Base-by-base conservation (phyloP, 2,797 vertebrate genomes). In the Microcaecilia unicolor region DNA sequence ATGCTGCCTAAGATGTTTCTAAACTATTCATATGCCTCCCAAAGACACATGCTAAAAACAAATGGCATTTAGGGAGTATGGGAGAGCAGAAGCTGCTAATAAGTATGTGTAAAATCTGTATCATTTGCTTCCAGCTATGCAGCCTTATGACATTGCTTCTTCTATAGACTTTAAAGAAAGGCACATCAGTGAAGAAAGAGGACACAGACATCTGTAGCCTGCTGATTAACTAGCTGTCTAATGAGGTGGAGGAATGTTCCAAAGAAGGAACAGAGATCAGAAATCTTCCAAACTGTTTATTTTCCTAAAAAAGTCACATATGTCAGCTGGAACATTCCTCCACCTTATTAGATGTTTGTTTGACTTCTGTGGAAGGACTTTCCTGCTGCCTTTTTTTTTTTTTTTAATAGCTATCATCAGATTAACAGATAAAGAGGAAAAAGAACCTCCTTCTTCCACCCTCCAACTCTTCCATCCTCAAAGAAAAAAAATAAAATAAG, bases 31-130 rank as follows among this genome's bases (percentile, higher is more conserved):
- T 23, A 26, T 35, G 28, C 43, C 55, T 33, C 44, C 48, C 45
- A 34, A 40, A 55, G 48, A 53, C 62, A 66, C 67, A 53, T 73
- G 70, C 64, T 51, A 39, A 41, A 40, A 54, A 56, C 61, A 71
- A 61, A 62, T 64, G 63, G 50, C 50, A 47, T 30, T 46, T 18
- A 41, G 39, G n/a, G 25, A 49, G 51, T 16, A 52, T 55, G 52
- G 27, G 32, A 51, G 55, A 46, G 15, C 33, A 31, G 56, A 51
- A 31, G 23, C 31, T 31, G 48, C 31, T 50, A 45, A 55, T 38
- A 57, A 61, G 39, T 44, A 45, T 24, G 42, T 18, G 14, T 53
- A 6, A 70, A 64, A 37, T 51, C 64, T 52, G 55, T 41, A 44
- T 61, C 70, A 62, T 54, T 51, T 58, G 58, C 57, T 57, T 40